phyloP scores from a whole-genome alignment of 2,113 vertebrate species.

The Sclerurus mexicanus region DNA sequence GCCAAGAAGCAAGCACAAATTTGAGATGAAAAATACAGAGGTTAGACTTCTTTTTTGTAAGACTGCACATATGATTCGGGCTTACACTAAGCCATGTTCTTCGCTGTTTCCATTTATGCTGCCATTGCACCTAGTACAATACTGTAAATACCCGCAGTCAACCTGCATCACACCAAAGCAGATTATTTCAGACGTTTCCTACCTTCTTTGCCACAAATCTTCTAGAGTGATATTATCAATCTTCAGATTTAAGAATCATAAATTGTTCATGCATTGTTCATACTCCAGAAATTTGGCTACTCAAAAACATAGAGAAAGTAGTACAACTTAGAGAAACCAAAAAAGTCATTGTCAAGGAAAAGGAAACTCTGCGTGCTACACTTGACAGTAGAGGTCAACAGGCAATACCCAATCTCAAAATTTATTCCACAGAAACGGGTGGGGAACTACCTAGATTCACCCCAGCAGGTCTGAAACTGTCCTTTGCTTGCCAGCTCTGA shows the following conservation, averaged over 20 bases:
- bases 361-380: slow-evolving; percentile 5
- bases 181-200: background rate
- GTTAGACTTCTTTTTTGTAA: background rate
- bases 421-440: background rate
- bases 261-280: background rate
- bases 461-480: slow-evolving; percentile 8
- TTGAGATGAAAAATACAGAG: background rate
- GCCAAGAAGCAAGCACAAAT: background rate
- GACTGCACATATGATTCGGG: background rate
- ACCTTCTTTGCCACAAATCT: background rate
- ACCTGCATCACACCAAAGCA: background rate
- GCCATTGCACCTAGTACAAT: background rate
- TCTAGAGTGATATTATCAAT: background rate
- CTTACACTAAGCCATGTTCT: background rate
- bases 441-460: background rate
- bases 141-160: background rate
- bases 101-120: background rate
- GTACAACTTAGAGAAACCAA: background rate
- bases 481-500: background rate
- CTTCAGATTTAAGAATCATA: background rate
- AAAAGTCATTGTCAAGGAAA: background rate
- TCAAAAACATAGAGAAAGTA: background rate
- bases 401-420: background rate
- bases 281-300: background rate
- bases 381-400: background rate